phyloP scores from a whole-genome alignment of 2,888 invertebrate genomes.

The Ectemnius continuus region DNA sequence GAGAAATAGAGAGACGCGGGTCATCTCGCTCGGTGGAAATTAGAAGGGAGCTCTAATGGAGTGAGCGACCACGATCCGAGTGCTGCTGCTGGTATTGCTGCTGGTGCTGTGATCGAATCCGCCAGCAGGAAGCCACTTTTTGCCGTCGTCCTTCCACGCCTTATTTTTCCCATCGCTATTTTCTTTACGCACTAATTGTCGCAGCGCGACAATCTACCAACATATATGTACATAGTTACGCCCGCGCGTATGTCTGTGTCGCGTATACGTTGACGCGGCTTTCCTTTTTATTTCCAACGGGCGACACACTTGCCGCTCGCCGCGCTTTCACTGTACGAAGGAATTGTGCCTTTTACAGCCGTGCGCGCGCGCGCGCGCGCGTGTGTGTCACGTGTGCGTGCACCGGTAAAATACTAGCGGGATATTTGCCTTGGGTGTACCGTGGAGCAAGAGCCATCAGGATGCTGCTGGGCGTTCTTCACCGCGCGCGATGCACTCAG shows the following conservation, averaged over 20 bases:
- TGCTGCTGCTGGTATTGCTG: no score
- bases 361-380: not conserved
- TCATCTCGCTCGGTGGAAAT: no score
- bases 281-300: slow-evolving; percentile 19
- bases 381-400: not conserved
- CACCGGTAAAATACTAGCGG: not conserved
- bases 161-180: slow-evolving; percentile 6
- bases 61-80: no score
- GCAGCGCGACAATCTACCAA: slow-evolving; percentile 3
- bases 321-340: slow-evolving; percentile 23
- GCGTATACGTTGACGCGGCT: not conserved
- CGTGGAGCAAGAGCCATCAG: slow-evolving; percentile 6
- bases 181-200: slow-evolving; percentile 15
- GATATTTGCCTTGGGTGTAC: not conserved
- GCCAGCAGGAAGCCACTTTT: slow-evolving; percentile 4
- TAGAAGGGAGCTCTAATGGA: no score
- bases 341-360: slow-evolving; percentile 8
- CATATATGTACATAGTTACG: no score
- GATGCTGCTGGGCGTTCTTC: slow-evolving; percentile 10
- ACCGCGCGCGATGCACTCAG: slow-evolving; percentile 9
- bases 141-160: slow-evolving; percentile 9
- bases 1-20: not conserved
- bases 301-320: slow-evolving; percentile 15
- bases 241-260: not conserved
- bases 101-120: no score